Evolutionary conservation across 2,797 vertebrate genomes (phyloP), one percentile per base, ranked within the genome.

Genomic region (Cetoscarus ocellatus): DNA sequence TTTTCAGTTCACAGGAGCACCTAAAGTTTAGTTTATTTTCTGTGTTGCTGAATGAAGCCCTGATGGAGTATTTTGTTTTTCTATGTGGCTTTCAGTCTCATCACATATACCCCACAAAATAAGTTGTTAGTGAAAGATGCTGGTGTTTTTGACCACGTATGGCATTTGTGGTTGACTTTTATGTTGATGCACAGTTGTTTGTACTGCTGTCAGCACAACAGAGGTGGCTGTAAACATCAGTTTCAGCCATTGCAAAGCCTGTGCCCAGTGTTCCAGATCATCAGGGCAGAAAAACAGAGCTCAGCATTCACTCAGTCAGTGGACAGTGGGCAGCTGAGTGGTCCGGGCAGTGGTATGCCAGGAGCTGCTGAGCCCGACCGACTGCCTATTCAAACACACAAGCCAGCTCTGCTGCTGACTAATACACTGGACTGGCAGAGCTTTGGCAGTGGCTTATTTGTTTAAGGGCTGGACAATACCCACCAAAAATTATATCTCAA

Each of bases 201-300:
- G 75, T 76, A 70, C 73, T 67, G 73, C 36, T 12, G 51, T 55
- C 73, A 87, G 67, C 47, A 53, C 72, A 64, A 27, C 27, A 27
- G 27, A 27, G 27, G 27, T 27, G 27, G 27, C 27, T 27, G 27
- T 27, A 27, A 27, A 27, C 27, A 27, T 27, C 27, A 27, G 27
- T 27, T 27, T 27, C 27, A 27, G 27, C 27, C 27, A 27, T 27
- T 36, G 81, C 82, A 91, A 88, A 83, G 72, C 67, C 61, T 47
- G 27, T 10, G 0, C n/a, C 59, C 84, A 67, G 65, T 86, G 82
- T 93, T 93, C 88, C 83, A 89, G 88, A 88, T 79, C 64, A 60
- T 51, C 65, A 18, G 73, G 50, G 61, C 75, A 83, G 73, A 88
- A 88, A 81, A 78, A 89, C 87, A 72, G 73, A 78, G 79, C 78